A percentile compares a stretch with the other conserved stretches of the same genome.
phyloP scores from a whole-genome alignment of 2,888 invertebrate genomes.

The Xestia sexstrigata region DNA sequence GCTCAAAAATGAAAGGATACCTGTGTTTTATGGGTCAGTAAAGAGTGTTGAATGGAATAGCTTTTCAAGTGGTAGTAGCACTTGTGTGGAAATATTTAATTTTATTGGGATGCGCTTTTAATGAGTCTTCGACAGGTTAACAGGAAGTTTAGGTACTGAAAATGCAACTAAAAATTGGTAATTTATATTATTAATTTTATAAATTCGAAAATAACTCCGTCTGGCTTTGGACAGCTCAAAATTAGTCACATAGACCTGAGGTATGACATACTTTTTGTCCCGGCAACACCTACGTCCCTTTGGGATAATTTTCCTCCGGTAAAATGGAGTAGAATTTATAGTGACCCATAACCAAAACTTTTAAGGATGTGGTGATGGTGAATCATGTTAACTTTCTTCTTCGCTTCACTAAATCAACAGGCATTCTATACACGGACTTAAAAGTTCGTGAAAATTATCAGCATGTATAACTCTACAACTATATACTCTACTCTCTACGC shows the following conservation, averaged over 20 bases:
- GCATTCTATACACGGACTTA: constrained; percentile 17
- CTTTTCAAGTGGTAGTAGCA: constrained; percentile 27
- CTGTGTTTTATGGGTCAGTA: constrained; percentile 62
- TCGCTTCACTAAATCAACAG: neutral
- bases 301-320: neutral
- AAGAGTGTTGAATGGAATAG: constrained; percentile 41
- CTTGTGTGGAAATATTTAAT: neutral
- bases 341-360: neutral
- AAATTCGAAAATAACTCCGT: neutral
- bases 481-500: too few relatives aligned
- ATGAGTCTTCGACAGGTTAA: neutral
- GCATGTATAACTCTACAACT: too few relatives aligned
- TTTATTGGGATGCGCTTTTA: constrained; percentile 2
- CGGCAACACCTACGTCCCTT: neutral
- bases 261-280: neutral
- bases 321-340: neutral
- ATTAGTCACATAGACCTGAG: neutral
- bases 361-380: neutral
- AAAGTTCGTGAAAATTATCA: constrained; percentile 23
- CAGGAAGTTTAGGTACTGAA: neutral
- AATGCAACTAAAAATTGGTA: neutral
- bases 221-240: neutral
- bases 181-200: neutral
- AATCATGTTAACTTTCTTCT: constrained; percentile 15
- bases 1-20: constrained; percentile 52